phyloP scores from a whole-genome alignment of 1,140 invertebrate genomes.

The Dreissena rostriformis region DNA sequence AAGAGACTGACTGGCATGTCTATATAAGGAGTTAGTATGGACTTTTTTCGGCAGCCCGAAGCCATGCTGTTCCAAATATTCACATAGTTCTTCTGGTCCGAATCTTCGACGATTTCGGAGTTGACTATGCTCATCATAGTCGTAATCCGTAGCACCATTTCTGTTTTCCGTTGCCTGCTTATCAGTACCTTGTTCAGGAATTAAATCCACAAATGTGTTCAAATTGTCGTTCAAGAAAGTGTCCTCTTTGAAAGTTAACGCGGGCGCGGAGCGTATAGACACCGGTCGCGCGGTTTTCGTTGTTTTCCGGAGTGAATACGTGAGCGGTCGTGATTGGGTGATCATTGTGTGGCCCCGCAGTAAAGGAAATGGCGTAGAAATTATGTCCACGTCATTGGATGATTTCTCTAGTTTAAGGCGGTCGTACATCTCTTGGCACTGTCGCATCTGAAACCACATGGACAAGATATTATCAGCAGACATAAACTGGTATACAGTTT shows the following conservation, averaged over 20 bases:
- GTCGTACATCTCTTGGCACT: conserved; percentile 53
- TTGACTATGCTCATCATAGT: conserved; percentile 20
- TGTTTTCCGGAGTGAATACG: conserved; percentile 12
- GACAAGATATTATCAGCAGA: too few species aligned
- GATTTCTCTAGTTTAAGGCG: conserved; percentile 45
- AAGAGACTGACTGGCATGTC: conserved; percentile 19
- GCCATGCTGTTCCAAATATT: conserved; percentile 56
- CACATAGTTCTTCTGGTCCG: conserved; percentile 51
- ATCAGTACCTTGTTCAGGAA: background rate
- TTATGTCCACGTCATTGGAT: background rate
- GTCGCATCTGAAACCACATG: conserved; percentile 52
- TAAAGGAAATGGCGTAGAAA: conserved; percentile 29
- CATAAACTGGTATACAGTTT: too few species aligned
- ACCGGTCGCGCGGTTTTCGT: conserved; percentile 23
- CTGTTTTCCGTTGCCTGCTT: background rate
- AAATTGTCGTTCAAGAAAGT: background rate
- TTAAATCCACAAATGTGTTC: background rate
- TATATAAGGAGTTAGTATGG: conserved; percentile 35
- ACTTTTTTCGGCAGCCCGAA: conserved; percentile 52
- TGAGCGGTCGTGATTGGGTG: conserved; percentile 27
- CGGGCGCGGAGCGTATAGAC: conserved; percentile 50
- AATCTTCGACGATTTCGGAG: conserved; percentile 39
- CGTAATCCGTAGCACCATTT: conserved; percentile 13
- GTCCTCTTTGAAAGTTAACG: conserved; percentile 36
- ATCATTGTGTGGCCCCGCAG: conserved; percentile 44